Conservation (phyloP, 2,797 vertebrate genomes). For the Parambassis ranga region DNA sequence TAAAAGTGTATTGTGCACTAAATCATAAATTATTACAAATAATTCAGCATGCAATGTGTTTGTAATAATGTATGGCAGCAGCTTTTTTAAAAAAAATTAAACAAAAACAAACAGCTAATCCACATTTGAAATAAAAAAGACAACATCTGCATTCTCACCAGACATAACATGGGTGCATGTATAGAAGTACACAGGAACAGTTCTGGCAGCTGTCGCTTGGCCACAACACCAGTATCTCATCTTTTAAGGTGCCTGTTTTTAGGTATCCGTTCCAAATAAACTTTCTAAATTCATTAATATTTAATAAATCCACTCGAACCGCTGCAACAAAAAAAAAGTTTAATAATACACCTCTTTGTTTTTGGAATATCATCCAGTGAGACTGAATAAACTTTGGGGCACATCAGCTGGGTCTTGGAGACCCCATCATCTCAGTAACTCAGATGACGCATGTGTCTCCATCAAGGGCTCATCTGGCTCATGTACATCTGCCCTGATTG, state of each 20-base stretch:
- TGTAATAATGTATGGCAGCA: background rate
- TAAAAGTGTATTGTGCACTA: background rate
- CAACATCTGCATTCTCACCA: too few relatives aligned
- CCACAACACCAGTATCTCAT: too few relatives aligned
- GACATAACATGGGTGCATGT: background rate
- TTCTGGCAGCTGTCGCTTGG: too few relatives aligned
- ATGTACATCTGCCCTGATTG: constrained; percentile 28
- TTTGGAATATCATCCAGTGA: background rate
- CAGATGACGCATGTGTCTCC: background rate
- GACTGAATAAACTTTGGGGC: too few relatives aligned
- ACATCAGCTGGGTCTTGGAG: background rate
- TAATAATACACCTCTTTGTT: background rate
- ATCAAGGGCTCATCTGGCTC: constrained; percentile 24
- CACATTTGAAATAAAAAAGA: background rate
- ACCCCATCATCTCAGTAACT: background rate
- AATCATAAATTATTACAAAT: background rate
- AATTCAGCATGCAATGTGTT: background rate
- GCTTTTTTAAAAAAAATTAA: background rate
- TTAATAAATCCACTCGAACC: background rate
- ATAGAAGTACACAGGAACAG: background rate
- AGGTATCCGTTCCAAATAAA: background rate
- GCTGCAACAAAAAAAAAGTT: background rate
- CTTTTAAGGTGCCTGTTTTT: background rate
- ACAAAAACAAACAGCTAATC: background rate
- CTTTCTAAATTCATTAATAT: background rate